These are phyloP conservation scores for Phalloptychus januarius DNA, from an alignment of 2,797 vertebrate genomes.

Conservation along the genomic window DNA sequence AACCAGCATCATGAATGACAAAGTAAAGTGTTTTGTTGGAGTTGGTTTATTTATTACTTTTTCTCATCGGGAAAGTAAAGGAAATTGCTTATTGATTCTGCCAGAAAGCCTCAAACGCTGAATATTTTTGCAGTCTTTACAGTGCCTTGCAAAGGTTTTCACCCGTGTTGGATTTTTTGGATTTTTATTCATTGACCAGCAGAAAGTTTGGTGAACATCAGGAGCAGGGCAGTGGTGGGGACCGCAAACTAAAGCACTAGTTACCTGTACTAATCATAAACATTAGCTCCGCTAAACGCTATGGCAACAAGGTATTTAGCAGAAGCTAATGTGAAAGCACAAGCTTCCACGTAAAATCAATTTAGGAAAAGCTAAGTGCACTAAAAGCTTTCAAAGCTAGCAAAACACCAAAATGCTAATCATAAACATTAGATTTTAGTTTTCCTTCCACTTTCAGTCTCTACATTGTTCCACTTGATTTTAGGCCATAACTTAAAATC, in stretches of 20 bases:
- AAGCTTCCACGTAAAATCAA: no score
- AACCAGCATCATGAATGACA: neutral
- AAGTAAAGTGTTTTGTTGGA: neutral
- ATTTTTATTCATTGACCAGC: neutral
- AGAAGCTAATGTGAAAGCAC: neutral
- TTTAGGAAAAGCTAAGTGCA: neutral
- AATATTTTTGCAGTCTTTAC: neutral
- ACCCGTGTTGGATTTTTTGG: neutral
- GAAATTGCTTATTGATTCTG: conserved; percentile 2
- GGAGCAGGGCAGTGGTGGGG: neutral
- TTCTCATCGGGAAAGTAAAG: neutral
- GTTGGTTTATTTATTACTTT: neutral
- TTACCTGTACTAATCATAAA: neutral
- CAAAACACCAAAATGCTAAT: no score
- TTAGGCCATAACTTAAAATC: neutral
- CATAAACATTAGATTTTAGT: no score
- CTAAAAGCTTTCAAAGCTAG: neutral
- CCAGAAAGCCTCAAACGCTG: neutral
- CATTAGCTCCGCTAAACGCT: neutral
- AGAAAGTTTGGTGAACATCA: neutral
- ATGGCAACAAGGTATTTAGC: neutral
- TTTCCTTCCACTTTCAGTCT: neutral
- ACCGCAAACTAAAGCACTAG: neutral
- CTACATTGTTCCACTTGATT: neutral
- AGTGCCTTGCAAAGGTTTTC: neutral